phyloP scores from a whole-genome alignment of 1,140 invertebrate genomes.

The Lordiphosa clarofinis region DNA sequence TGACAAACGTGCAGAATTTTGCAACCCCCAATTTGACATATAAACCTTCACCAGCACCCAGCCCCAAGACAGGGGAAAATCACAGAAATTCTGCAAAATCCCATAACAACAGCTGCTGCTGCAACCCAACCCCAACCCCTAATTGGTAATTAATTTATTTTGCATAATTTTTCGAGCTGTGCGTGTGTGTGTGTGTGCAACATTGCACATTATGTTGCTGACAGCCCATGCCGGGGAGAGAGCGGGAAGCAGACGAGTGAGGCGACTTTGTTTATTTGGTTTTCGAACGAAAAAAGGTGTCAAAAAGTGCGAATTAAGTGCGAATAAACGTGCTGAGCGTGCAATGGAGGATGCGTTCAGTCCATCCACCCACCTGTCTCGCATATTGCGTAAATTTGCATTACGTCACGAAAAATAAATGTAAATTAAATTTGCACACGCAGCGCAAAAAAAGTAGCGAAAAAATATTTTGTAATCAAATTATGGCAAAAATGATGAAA shows the following conservation, averaged over 20 bases:
- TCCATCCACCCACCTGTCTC: slow-evolving; percentile 21
- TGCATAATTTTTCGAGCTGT: slow-evolving; percentile 67
- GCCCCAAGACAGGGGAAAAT: slow-evolving; percentile 4
- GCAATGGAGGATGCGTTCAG: slow-evolving; percentile 41
- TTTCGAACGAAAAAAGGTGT: slow-evolving; percentile 59
- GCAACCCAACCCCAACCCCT: slow-evolving; percentile 30
- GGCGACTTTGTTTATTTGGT: slow-evolving; percentile 52
- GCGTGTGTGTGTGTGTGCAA: slow-evolving; percentile 8
- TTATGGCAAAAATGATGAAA: slow-evolving; percentile 51
- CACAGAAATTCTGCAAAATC: slow-evolving; percentile 34
- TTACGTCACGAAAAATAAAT: slow-evolving; percentile 63
- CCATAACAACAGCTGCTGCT: slow-evolving; percentile 57
- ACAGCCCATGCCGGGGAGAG: slow-evolving; percentile 21
- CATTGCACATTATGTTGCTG: slow-evolving; percentile 63
- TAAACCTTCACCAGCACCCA: background rate
- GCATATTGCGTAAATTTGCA: slow-evolving; percentile 56
- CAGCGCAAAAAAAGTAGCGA: slow-evolving; percentile 12
- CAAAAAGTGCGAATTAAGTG: slow-evolving; percentile 77
- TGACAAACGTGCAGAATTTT: slow-evolving; percentile 63
- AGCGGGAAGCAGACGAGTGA: slow-evolving; percentile 1
- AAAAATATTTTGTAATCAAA: slow-evolving; percentile 52
- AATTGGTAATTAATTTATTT: slow-evolving; percentile 77
- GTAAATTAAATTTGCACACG: slow-evolving; percentile 64
- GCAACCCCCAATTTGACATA: slow-evolving; percentile 21
- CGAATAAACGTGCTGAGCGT: slow-evolving; percentile 76